phyloP scores from a whole-genome alignment of 2,113 vertebrate genomes.

The Osmerus eperlanus region DNA sequence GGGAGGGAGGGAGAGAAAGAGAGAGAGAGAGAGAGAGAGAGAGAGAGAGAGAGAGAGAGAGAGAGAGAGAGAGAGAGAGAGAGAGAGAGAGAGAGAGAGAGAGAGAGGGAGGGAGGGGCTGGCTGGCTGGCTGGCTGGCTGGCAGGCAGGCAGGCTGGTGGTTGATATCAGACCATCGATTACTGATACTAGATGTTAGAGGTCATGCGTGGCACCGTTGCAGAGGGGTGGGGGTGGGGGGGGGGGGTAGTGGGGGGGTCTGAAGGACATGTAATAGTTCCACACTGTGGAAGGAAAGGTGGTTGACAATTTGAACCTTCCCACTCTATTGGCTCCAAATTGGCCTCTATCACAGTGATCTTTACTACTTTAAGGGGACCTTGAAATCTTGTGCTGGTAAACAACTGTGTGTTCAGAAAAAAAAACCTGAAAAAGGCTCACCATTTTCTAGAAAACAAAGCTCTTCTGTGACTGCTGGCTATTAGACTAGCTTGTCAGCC shows the following conservation, averaged over 20 bases:
- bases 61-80: constrained; percentile 3
- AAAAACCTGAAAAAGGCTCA: no score
- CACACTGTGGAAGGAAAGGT: no score
- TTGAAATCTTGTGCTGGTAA: no score
- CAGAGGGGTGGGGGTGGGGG: neutral
- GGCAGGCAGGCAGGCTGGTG: constrained; percentile 2
- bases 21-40: constrained; percentile 5
- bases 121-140: neutral
- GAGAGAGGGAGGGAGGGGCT: constrained; percentile 23
- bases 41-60: constrained; percentile 7
- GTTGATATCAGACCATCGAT: constrained; percentile 38
- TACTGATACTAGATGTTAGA: constrained; percentile 37
- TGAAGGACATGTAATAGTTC: constrained; percentile 7
- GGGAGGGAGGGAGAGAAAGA: constrained; percentile 22
- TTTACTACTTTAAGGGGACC: no score
- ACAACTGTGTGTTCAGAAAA: no score
- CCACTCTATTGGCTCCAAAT: neutral
- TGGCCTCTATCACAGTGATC: no score
- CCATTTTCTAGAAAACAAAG: no score
- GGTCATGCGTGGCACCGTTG: neutral
- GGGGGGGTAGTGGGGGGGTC: no score
- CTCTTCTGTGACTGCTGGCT: constrained; percentile 17
- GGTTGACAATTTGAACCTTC: neutral
- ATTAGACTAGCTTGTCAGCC: constrained; percentile 55
- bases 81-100: neutral